These are phyloP conservation scores for Micromussa lordhowensis DNA, from an alignment of 92 coral and sea anemone genomes.

Conservation along the genomic window DNA sequence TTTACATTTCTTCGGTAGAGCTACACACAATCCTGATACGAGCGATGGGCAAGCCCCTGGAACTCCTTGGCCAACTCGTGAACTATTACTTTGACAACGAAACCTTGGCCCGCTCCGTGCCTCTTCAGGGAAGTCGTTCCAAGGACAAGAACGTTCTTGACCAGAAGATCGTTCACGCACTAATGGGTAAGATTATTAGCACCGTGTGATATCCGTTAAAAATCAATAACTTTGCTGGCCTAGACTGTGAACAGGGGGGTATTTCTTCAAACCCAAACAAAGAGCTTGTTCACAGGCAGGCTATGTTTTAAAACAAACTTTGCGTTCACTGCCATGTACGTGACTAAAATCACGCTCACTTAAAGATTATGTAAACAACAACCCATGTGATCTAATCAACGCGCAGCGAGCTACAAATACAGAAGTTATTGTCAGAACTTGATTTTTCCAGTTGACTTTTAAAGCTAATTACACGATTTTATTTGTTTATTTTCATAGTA, in stretches of 20 bases:
- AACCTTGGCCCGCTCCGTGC: neutral
- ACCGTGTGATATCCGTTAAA: no score
- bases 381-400: no score
- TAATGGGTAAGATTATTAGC: neutral
- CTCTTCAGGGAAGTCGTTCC: constrained; percentile 12
- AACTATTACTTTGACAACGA: constrained; percentile 16
- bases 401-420: no score
- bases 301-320: no score
- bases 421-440: no score
- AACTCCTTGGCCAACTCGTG: constrained; percentile 4
- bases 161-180: constrained; percentile 6
- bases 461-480: neutral
- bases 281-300: no score
- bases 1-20: constrained; percentile 9
- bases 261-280: neutral
- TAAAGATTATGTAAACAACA: no score
- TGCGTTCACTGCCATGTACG: no score
- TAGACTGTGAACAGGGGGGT: neutral
- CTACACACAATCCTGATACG: neutral
- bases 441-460: no score
- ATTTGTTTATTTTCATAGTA: neutral
- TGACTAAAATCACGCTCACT: no score
- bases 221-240: no score
- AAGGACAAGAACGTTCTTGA: constrained; percentile 17
- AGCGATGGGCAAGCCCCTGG: neutral